Evolutionary conservation across 2,888 invertebrate species (phyloP).

Genomic region (Omphaloscelis lunosa): DNA sequence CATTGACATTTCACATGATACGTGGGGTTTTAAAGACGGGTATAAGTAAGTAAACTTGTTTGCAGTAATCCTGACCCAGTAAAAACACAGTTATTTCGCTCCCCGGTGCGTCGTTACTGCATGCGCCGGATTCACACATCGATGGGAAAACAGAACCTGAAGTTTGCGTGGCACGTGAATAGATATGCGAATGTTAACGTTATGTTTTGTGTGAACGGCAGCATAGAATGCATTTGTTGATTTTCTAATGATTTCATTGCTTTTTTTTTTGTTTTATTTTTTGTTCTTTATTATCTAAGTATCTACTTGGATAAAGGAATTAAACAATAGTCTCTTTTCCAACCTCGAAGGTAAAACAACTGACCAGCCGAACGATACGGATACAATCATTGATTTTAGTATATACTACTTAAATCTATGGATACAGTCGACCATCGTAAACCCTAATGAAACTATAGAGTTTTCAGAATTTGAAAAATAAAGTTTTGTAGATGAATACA

Average conservation of each 20-base stretch:
- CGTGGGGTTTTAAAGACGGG: slow-evolving; percentile 28
- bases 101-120: slow-evolving; percentile 20
- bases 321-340: background rate
- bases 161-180: slow-evolving; percentile 26
- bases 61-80: slow-evolving; percentile 64
- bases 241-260: slow-evolving; percentile 1
- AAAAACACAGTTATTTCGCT: slow-evolving; percentile 58
- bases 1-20: slow-evolving; percentile 37
- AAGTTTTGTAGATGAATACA: background rate
- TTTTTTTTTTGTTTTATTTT: background rate
- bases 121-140: slow-evolving; percentile 42
- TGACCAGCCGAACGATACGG: background rate
- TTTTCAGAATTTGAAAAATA: background rate
- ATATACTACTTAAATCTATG: too few relatives aligned
- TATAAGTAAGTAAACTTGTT: slow-evolving; percentile 59
- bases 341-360: background rate
- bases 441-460: background rate
- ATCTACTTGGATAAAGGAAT: background rate
- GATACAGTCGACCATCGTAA: too few relatives aligned
- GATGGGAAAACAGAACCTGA: slow-evolving; percentile 30
- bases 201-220: background rate
- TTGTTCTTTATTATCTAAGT: background rate
- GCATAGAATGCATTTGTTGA: background rate
- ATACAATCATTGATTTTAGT: too few relatives aligned
- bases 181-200: slow-evolving; percentile 32